These are phyloP conservation scores for Lytechinus variegatus DNA, from an alignment of 35 echinoderm and acorn worm genomes.

Conservation along the genomic window DNA sequence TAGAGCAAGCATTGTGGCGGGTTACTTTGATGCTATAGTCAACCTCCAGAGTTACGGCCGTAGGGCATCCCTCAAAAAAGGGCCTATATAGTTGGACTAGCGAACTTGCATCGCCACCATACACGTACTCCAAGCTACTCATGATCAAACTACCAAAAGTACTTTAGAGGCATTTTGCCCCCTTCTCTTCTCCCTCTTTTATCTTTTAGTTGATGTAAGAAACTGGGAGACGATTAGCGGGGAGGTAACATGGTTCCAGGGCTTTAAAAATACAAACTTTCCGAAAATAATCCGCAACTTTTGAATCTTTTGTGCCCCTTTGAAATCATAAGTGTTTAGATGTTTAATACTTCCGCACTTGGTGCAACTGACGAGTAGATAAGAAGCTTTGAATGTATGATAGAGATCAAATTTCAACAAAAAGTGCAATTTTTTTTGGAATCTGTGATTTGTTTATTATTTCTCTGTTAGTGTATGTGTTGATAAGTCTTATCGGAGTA, in stretches of 20 bases:
- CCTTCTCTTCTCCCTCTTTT: conserved; percentile 7
- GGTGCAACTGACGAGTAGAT: neutral
- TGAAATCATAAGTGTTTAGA: conserved; percentile 20
- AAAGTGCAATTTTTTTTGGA: neutral
- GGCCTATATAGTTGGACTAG: neutral
- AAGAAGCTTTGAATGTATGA: neutral
- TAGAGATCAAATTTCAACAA: neutral
- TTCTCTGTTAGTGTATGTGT: neutral
- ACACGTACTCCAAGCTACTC: neutral
- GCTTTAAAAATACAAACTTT: conserved; percentile 42
- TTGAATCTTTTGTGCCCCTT: neutral
- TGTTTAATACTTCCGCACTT: conserved; percentile 12
- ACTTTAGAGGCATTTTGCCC: neutral
- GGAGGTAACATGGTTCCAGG: conserved; percentile 29
- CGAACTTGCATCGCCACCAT: conserved; percentile 13
- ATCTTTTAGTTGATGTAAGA: neutral
- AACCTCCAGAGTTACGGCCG: neutral
- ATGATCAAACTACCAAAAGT: conserved; percentile 33
- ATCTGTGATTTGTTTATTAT: neutral
- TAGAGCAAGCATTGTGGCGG: conserved; percentile 38
- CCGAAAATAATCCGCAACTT: conserved; percentile 37
- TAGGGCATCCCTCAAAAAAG: conserved; percentile 3
- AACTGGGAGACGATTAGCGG: neutral
- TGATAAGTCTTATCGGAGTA: too few species aligned
- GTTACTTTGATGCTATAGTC: conserved; percentile 36